Conservation (phyloP, 2,797 vertebrate species). For the Rhinella marina region DNA sequence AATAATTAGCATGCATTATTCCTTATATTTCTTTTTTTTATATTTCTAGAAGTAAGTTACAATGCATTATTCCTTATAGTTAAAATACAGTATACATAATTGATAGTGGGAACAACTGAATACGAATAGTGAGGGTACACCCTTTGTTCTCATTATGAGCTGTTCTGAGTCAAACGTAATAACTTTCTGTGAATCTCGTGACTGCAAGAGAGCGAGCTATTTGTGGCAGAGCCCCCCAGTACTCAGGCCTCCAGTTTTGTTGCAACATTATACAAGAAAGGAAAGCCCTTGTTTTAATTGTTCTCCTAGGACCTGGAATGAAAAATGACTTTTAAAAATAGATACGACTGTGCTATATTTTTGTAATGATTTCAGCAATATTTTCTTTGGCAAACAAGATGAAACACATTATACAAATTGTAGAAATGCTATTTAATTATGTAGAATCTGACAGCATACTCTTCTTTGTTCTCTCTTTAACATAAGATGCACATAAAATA, state of each 20-base stretch:
- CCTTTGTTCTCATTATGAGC: not conserved
- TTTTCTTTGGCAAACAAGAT: slow-evolving; percentile 35
- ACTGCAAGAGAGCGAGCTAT: slow-evolving; percentile 17
- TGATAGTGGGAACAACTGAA: not conserved
- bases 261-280: slow-evolving; percentile 9
- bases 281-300: slow-evolving; percentile 51
- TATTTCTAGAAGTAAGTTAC: not conserved
- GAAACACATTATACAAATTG: slow-evolving; percentile 48
- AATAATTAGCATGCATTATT: no score
- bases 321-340: slow-evolving; percentile 55
- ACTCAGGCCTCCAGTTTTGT: not conserved
- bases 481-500: slow-evolving; percentile 21
- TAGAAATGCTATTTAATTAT: slow-evolving; percentile 45
- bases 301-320: slow-evolving; percentile 35
- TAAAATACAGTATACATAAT: not conserved
- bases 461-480: slow-evolving; percentile 21
- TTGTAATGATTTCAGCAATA: slow-evolving; percentile 50
- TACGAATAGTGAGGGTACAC: not conserved
- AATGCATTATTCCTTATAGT: not conserved
- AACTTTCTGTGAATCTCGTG: slow-evolving; percentile 19
- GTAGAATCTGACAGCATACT: not conserved
- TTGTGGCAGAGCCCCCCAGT: slow-evolving; percentile 21
- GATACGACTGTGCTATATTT: slow-evolving; percentile 20
- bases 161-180: not conserved
- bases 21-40: not conserved